Conservation (phyloP, 2,797 vertebrate genomes). For the Moxostoma hubbsi region DNA sequence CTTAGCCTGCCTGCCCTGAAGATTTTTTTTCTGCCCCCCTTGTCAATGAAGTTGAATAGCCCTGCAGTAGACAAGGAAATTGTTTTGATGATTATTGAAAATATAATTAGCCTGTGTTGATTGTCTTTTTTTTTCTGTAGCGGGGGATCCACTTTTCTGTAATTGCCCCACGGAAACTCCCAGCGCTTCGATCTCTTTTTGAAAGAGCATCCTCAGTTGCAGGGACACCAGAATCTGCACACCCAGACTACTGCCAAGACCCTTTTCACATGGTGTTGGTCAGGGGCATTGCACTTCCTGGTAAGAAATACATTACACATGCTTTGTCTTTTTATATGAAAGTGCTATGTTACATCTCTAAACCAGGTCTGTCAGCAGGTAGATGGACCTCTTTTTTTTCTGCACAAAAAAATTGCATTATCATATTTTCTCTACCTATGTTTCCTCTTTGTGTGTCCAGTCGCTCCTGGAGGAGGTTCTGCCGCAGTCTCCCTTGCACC, state of each 20-base stretch:
- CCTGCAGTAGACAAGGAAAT: neutral
- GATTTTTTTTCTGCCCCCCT: no score
- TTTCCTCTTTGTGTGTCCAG: constrained; percentile 58
- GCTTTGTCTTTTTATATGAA: neutral
- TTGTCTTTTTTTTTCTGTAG: constrained; percentile 63
- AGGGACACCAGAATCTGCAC: constrained; percentile 77
- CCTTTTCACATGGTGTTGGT: constrained; percentile 92
- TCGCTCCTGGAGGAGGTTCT: constrained; percentile 75
- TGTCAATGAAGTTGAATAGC: no score
- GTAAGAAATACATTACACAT: constrained; percentile 68
- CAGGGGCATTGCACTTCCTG: constrained; percentile 87
- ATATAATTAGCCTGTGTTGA: neutral
- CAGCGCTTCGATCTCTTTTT: constrained; percentile 84
- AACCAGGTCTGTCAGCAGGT: neutral
- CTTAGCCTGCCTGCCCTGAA: no score
- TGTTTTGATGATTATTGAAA: neutral
- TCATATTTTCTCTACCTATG: neutral
- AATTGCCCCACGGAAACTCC: constrained; percentile 89
- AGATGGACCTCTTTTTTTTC: neutral
- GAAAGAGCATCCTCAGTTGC: constrained; percentile 83
- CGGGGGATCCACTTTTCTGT: constrained; percentile 92
- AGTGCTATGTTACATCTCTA: neutral
- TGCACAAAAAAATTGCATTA: neutral
- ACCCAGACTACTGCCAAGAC: constrained; percentile 88
- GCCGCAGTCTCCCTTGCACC: constrained; percentile 81